Base-by-base conservation (phyloP, 2,888 invertebrate species). In the Ethmia dodecea region DNA sequence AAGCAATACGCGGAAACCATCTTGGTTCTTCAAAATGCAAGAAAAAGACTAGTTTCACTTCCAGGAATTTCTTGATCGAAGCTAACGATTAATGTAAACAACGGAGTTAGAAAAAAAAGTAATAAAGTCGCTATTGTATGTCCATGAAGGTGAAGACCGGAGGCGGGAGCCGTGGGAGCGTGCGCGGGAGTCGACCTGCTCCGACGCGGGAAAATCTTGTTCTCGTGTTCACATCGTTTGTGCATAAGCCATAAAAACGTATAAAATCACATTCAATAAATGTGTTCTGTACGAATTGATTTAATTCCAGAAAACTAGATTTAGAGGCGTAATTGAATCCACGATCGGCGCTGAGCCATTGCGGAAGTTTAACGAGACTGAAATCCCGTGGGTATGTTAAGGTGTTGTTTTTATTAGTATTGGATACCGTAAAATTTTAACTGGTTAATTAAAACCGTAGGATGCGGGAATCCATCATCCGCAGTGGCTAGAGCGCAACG, bases 91-190 rank as follows among this genome's bases (percentile, higher is more conserved):
- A 68, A 72, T 63, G 68, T 64, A 70, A 66, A 68, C 64, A 74
- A 74, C 70, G 66, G 66, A 72, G 58, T 14, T 18, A 20, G 75
- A 77, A 81, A 84, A 83, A 72, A 61, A 52, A 57, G 61, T 67
- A 67, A 70, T 71, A 74, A 70, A 57, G 65, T 65, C 57, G 67
- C 75, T 63, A 80, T 81, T 83, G 80, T 81, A 46, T 57, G 66
- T 63, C 63, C 70, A 57, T 58, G 62, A 66, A 59, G 62, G 59
- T 65, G 62, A 71, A 73, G 67, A 72, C 74, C 77, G 72, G 76
- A n/a, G 76, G 66, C 64, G 56, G 51, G 57, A 55, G 55, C 53
- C 79, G 83, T 81, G 84, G 75, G 83, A 79, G 69, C 52, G 49
- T 51, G 57, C 57, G 56, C 64, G 56, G 61, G 61, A 60, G 39